These are phyloP conservation scores for Zosterops hypoxanthus DNA, from an alignment of 2,113 vertebrate species.

Conservation along the genomic window DNA sequence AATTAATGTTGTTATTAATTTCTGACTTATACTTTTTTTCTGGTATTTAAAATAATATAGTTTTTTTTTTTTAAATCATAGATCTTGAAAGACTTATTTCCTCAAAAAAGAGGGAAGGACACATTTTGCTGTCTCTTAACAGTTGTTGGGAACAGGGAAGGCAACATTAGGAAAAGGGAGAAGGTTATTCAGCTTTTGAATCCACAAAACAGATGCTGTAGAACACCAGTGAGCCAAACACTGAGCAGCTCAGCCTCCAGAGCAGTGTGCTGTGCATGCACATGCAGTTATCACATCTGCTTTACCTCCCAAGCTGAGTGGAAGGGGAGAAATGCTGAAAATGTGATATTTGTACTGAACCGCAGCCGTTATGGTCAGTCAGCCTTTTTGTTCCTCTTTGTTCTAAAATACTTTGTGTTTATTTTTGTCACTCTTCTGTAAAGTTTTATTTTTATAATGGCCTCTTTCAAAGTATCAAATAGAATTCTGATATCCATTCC, in stretches of 20 bases:
- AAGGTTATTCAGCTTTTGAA: not conserved
- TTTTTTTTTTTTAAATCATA: not conserved
- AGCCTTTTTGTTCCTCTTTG: not conserved
- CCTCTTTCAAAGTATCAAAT: not conserved
- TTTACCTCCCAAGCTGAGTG: not conserved
- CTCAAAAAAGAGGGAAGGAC: not conserved
- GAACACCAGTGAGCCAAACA: not conserved
- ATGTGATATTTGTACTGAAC: not conserved
- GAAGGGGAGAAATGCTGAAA: not conserved
- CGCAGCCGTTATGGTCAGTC: not conserved
- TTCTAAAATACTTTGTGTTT: not conserved
- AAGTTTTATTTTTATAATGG: not conserved
- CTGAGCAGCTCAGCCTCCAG: not conserved
- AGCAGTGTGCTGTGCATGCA: not conserved
- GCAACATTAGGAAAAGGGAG: not conserved
- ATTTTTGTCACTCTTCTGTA: not conserved
- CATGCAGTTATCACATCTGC: not conserved
- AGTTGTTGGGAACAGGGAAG: not conserved
- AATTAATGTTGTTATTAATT: not conserved
- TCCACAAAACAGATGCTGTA: not conserved
- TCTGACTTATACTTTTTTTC: not conserved
- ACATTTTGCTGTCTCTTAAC: not conserved
- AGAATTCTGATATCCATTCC: not conserved
- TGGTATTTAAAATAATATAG: not conserved
- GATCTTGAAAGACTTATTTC: not conserved